Conservation (phyloP, 2,888 invertebrate genomes). For the Drosophila nigritarsus region DNA sequence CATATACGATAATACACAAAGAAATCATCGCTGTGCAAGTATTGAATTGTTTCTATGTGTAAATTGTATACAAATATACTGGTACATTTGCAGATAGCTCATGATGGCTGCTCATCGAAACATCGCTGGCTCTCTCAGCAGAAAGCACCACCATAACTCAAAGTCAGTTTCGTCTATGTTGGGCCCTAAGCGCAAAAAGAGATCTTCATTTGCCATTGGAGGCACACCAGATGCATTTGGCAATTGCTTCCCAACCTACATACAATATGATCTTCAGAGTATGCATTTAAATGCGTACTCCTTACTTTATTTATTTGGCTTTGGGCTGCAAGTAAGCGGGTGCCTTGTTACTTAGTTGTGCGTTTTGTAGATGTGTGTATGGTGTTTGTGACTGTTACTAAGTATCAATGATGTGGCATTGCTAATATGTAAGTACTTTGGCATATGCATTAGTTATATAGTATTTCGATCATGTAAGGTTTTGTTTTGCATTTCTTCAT, state of each 20-base stretch:
- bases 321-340: conserved; percentile 74
- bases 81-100: conserved; percentile 50
- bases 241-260: conserved; percentile 46
- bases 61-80: conserved; percentile 61
- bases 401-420: conserved; percentile 54
- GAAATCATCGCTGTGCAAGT: conserved; percentile 60
- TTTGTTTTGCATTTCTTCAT: neutral
- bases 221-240: conserved; percentile 29
- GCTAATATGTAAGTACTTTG: conserved; percentile 44
- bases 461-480: conserved; percentile 48
- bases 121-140: conserved; percentile 79
- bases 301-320: conserved; percentile 52
- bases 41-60: conserved; percentile 75
- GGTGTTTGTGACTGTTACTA: conserved; percentile 34
- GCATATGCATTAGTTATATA: conserved; percentile 45
- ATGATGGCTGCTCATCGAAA: conserved; percentile 58
- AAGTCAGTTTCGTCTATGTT: conserved; percentile 81
- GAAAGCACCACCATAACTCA: conserved; percentile 85
- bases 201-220: conserved; percentile 25
- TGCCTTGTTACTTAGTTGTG: conserved; percentile 26
- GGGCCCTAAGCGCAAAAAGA: conserved; percentile 69
- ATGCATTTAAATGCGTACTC: conserved; percentile 28
- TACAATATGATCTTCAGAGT: conserved; percentile 17
- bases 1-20: conserved; percentile 78
- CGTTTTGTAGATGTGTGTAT: conserved; percentile 12